phyloP scores from a whole-genome alignment of 1,140 invertebrate species.

The Hetaerina americana region DNA sequence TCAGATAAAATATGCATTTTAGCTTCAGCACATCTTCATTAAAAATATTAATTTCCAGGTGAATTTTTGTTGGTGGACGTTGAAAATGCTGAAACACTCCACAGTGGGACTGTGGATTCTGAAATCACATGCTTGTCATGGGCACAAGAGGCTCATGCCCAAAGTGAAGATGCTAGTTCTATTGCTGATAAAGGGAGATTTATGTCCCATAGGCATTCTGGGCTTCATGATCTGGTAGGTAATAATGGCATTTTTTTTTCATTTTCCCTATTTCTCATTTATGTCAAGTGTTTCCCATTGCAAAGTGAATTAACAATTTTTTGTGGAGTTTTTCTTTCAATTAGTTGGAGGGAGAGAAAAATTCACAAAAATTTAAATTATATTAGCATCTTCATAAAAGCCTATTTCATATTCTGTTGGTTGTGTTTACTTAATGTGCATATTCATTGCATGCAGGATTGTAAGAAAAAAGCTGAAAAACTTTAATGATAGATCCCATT shows the following conservation, averaged over 20 bases:
- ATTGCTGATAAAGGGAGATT: not conserved
- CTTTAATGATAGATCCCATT: too few species aligned
- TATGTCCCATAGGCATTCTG: conserved; percentile 4
- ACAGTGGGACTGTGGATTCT: conserved; percentile 44
- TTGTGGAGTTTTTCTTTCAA: too few species aligned
- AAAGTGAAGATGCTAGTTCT: conserved; percentile 10
- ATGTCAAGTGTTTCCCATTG: too few species aligned
- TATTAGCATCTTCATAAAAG: too few species aligned
- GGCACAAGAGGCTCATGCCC: conserved; percentile 27
- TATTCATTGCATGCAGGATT: too few species aligned
- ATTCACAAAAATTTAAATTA: too few species aligned
- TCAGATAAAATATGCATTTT: not conserved
- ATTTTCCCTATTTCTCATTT: conserved; percentile 1
- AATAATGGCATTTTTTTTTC: not conserved
- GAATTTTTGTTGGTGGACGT: conserved; percentile 63
- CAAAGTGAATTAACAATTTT: too few species aligned
- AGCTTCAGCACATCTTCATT: too few species aligned
- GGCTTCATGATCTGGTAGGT: not conserved
- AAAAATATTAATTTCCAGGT: conserved; percentile 26
- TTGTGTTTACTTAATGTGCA: too few species aligned
- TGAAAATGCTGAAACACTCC: conserved; percentile 73
- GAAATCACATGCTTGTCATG: conserved; percentile 41
- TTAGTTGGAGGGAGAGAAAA: too few species aligned
- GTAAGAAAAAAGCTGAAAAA: too few species aligned
- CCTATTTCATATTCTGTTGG: too few species aligned